Conservation (phyloP, 2,888 invertebrate species). For the Fragum fragum region DNA sequence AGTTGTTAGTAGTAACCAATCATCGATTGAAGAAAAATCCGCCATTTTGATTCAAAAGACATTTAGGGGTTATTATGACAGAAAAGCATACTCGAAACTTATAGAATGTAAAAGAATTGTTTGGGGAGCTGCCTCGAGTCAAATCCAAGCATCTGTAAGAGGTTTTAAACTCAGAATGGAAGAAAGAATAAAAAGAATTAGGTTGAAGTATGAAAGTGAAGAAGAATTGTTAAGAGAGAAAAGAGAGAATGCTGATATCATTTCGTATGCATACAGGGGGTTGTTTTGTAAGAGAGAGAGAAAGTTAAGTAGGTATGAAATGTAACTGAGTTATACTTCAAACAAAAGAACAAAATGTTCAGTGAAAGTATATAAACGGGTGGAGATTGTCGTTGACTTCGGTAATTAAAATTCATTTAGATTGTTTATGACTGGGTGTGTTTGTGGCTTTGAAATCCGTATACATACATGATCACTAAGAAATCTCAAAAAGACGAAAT, state of each 20-base stretch:
- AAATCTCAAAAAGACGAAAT: too few species aligned
- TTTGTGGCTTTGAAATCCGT: too few species aligned
- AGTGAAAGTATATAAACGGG: too few species aligned
- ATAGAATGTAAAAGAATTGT: slow-evolving; percentile 27
- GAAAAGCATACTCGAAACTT: slow-evolving; percentile 36
- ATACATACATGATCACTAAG: too few species aligned
- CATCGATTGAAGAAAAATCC: slow-evolving; percentile 44
- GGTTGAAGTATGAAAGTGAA: slow-evolving; percentile 33
- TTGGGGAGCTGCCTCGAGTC: slow-evolving; percentile 34
- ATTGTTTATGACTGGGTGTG: too few species aligned
- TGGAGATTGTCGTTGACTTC: too few species aligned
- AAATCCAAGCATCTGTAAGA: slow-evolving; percentile 50
- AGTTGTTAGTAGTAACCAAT: slow-evolving; percentile 25
- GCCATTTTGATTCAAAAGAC: slow-evolving; percentile 59
- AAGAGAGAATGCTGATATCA: slow-evolving; percentile 48
- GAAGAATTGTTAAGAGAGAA: slow-evolving; percentile 35
- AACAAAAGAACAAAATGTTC: too few species aligned
- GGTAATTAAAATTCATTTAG: too few species aligned
- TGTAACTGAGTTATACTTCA: slow-evolving; percentile 38
- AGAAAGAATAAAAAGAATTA: slow-evolving; percentile 26
- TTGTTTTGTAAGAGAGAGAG: slow-evolving; percentile 36
- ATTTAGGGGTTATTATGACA: slow-evolving; percentile 58
- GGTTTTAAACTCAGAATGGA: slow-evolving; percentile 41
- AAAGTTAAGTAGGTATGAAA: slow-evolving; percentile 48
- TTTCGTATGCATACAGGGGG: slow-evolving; percentile 54